Conservation (phyloP, 2,113 vertebrate species). For the Phrynosoma platyrhinos region DNA sequence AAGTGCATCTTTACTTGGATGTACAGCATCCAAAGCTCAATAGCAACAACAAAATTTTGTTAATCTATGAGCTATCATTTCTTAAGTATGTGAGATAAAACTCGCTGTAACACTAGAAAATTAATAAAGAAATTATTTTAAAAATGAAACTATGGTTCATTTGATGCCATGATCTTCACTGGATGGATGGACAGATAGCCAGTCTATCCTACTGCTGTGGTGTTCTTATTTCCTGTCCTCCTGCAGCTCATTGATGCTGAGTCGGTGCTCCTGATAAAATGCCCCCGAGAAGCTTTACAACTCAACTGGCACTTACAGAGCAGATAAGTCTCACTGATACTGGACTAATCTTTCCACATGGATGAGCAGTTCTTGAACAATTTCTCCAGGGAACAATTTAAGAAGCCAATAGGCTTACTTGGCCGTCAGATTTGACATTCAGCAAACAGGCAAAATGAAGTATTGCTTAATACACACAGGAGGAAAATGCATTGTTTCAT, state of each 20-base stretch:
- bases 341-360: slow-evolving; percentile 57
- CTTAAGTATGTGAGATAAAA: not conserved
- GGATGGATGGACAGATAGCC: not conserved
- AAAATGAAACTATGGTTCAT: not conserved
- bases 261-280: slow-evolving; percentile 73
- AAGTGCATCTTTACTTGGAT: not conserved
- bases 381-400: slow-evolving; percentile 60
- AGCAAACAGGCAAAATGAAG: slow-evolving; percentile 35
- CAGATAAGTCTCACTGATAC: slow-evolving; percentile 64
- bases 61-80: not conserved
- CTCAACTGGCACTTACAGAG: slow-evolving; percentile 60
- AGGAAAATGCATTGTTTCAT: slow-evolving; percentile 28
- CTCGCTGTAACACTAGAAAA: not conserved
- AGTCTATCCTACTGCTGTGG: not conserved
- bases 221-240: slow-evolving; percentile 52
- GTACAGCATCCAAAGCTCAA: not conserved
- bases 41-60: not conserved
- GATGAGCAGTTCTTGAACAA: slow-evolving; percentile 53
- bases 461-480: slow-evolving; percentile 13
- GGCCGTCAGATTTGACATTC: slow-evolving; percentile 61
- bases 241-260: slow-evolving; percentile 47
- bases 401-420: slow-evolving; percentile 50
- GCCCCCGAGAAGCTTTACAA: slow-evolving; percentile 73
- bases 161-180: slow-evolving; percentile 34
- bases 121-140: not conserved